phyloP scores from a whole-genome alignment of 2,113 vertebrate species.

The Porphyrio hochstetteri region DNA sequence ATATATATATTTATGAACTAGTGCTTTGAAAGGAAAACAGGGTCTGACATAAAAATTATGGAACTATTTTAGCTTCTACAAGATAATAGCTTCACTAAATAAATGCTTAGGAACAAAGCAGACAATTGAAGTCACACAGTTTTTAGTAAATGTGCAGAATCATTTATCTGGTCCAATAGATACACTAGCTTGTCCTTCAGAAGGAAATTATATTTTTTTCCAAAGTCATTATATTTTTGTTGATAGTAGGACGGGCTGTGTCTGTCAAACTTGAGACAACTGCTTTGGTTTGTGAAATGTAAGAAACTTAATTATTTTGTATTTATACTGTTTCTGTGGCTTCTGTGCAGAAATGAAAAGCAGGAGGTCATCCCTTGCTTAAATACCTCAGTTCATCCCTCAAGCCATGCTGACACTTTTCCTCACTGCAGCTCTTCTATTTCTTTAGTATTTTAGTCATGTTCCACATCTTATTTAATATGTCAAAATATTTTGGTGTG shows the following conservation, averaged over 20 bases:
- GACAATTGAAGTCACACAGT: fast-evolving
- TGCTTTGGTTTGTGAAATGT: not conserved
- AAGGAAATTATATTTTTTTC: not conserved
- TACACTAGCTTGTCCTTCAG: not conserved
- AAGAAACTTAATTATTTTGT: not conserved
- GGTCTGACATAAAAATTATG: not conserved
- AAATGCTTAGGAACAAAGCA: not conserved
- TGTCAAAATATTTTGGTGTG: slow-evolving; percentile 11
- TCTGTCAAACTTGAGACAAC: not conserved
- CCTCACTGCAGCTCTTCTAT: not conserved
- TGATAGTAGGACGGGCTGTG: not conserved
- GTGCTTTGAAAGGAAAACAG: not conserved
- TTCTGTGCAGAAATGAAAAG: not conserved
- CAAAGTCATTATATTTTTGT: not conserved
- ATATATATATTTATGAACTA: not conserved
- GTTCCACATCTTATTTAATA: not conserved
- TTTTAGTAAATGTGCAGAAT: not conserved
- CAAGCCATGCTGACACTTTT: not conserved
- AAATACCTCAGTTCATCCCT: not conserved
- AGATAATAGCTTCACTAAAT: not conserved
- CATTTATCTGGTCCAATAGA: not conserved
- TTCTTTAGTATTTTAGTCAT: not conserved
- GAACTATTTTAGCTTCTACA: not conserved
- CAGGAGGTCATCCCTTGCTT: not conserved
- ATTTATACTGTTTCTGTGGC: not conserved